Conservation (phyloP, 2,888 invertebrate genomes). For the Scotopteryx bipunctaria region DNA sequence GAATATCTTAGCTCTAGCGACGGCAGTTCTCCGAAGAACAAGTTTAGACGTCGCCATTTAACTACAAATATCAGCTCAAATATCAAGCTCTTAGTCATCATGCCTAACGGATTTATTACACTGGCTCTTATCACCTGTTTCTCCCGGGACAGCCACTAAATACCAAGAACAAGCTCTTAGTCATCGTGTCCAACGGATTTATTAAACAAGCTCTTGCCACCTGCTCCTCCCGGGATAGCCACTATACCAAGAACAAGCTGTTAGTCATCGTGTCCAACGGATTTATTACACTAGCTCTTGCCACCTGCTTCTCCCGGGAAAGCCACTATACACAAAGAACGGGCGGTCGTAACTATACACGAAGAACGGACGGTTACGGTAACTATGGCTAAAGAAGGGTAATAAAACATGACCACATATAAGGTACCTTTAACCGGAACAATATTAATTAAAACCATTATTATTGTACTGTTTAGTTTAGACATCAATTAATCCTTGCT, state of each 20-base stretch:
- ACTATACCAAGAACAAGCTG: constrained; percentile 54
- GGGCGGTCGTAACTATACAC: too few species aligned
- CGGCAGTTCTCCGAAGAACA: constrained; percentile 44
- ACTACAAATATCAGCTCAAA: constrained; percentile 64
- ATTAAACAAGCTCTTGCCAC: constrained; percentile 9
- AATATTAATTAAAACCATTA: not conserved
- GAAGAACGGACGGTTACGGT: too few species aligned
- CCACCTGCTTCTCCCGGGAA: constrained; percentile 3
- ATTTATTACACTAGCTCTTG: constrained; percentile 20
- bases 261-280: constrained; percentile 57
- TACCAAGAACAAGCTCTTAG: constrained; percentile 44
- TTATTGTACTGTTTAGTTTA: not conserved
- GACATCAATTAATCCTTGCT: not conserved
- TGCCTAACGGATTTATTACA: constrained; percentile 35
- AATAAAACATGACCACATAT: too few species aligned
- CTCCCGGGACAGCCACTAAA: not conserved
- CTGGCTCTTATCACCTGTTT: constrained; percentile 6
- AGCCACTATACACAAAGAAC: not conserved
- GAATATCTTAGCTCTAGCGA: constrained; percentile 37
- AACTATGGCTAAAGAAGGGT: too few species aligned
- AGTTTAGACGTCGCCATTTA: constrained; percentile 50
- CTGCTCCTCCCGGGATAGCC: constrained; percentile 3
- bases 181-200: constrained; percentile 48
- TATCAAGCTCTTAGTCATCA: constrained; percentile 68
- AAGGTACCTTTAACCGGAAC: too few species aligned